phyloP scores from a whole-genome alignment of 2,888 invertebrate genomes.

The Erebia epiphron region DNA sequence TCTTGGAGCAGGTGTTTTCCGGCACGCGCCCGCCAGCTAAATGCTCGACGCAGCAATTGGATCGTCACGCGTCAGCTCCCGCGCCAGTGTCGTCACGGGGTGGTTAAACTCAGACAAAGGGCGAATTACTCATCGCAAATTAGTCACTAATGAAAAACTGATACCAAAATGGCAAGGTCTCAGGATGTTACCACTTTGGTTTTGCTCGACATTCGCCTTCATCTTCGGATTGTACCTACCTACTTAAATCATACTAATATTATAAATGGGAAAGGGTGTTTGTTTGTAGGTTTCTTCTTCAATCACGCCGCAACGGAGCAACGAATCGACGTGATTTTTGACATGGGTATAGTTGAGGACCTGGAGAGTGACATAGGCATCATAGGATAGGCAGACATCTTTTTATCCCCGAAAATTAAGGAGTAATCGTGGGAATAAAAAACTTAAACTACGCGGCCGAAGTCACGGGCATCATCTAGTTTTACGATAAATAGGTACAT shows the following conservation, averaged over 20 bases:
- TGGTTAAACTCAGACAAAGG: slow-evolving; percentile 63
- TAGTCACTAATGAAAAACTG: slow-evolving; percentile 34
- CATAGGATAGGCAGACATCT: too few relatives aligned
- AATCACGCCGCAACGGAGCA: too few relatives aligned
- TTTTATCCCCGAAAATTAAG: too few relatives aligned
- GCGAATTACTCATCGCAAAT: slow-evolving; percentile 41
- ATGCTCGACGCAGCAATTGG: slow-evolving; percentile 49
- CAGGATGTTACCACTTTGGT: slow-evolving; percentile 1
- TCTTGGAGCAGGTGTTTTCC: slow-evolving; percentile 41
- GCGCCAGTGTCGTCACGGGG: slow-evolving; percentile 63
- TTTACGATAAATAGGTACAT: background rate
- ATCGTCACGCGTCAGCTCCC: slow-evolving; percentile 60
- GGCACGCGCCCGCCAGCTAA: slow-evolving; percentile 62
- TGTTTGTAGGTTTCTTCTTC: too few relatives aligned
- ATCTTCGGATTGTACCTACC: background rate
- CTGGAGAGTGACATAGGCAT: too few relatives aligned
- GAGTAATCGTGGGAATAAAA: too few relatives aligned
- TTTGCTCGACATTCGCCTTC: background rate
- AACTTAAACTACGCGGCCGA: too few relatives aligned
- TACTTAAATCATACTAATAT: too few relatives aligned
- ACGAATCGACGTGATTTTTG: too few relatives aligned
- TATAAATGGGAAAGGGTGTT: too few relatives aligned
- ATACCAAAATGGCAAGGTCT: slow-evolving; percentile 33
- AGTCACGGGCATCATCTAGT: too few relatives aligned
- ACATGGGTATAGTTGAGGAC: too few relatives aligned